phyloP scores from a whole-genome alignment of 2,113 vertebrate genomes.

The Oreochromis aureus region DNA sequence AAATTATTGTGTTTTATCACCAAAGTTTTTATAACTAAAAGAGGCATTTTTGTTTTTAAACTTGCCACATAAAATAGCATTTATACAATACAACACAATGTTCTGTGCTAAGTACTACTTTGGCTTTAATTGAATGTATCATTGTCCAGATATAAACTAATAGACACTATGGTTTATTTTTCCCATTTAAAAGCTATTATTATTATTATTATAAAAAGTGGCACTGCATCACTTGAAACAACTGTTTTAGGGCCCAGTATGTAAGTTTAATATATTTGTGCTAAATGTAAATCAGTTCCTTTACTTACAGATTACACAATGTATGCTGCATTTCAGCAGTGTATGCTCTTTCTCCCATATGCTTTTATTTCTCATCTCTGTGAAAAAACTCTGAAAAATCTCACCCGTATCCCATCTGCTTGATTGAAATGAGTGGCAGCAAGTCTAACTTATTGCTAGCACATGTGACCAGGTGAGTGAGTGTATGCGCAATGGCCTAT shows the following conservation, averaged over 20 bases:
- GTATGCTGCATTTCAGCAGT: background rate
- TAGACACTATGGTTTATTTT: background rate
- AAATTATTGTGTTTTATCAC: background rate
- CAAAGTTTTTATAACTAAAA: background rate
- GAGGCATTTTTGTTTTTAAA: background rate
- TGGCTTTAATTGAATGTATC: background rate
- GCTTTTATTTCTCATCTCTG: background rate
- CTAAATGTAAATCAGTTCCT: background rate
- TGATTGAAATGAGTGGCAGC: constrained; percentile 22
- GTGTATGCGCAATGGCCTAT: constrained; percentile 39
- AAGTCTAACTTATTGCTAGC: constrained; percentile 58
- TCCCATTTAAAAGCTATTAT: background rate
- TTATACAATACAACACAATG: background rate
- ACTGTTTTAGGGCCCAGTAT: background rate
- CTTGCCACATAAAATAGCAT: background rate
- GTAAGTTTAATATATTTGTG: background rate
- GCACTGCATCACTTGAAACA: background rate
- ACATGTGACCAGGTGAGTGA: constrained; percentile 64
- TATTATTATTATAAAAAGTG: background rate
- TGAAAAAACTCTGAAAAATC: background rate
- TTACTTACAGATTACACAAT: background rate
- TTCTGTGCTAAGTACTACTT: background rate
- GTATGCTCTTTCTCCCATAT: background rate
- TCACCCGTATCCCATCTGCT: constrained; percentile 25
- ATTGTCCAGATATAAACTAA: background rate